phyloP scores from a whole-genome alignment of 1,140 invertebrate species.

The Cylas formicarius region DNA sequence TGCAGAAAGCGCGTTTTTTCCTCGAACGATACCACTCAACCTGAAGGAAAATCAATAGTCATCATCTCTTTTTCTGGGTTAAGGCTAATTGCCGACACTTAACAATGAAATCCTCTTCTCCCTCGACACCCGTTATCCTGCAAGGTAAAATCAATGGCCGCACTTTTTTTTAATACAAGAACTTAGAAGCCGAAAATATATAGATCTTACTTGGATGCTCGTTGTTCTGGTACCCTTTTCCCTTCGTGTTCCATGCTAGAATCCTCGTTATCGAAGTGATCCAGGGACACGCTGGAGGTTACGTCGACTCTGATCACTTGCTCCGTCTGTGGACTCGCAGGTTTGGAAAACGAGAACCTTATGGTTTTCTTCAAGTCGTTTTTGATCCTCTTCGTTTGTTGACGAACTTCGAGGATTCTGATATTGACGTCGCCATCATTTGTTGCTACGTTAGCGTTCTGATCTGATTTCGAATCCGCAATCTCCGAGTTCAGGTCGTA shows the following conservation, averaged over 20 bases:
- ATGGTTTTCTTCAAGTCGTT: slow-evolving; percentile 32
- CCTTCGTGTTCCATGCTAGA: not conserved
- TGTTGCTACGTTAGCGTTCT: too few species aligned
- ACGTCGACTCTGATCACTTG: slow-evolving; percentile 40
- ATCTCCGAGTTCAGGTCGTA: not conserved
- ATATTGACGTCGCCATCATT: too few species aligned
- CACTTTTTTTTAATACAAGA: not conserved
- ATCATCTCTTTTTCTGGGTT: slow-evolving; percentile 14
- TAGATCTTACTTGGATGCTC: not conserved
- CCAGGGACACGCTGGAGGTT: slow-evolving; percentile 32
- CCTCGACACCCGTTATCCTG: not conserved
- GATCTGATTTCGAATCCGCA: slow-evolving; percentile 2
- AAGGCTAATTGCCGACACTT: slow-evolving; percentile 25
- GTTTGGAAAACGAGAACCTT: slow-evolving; percentile 33
- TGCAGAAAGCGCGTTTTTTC: too few species aligned
- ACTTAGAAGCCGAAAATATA: not conserved
- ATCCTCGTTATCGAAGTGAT: slow-evolving; percentile 2
- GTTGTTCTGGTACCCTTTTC: not conserved
- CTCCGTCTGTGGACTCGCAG: slow-evolving; percentile 36
- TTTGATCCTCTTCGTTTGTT: slow-evolving; percentile 7
- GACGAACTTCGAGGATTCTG: too few species aligned
- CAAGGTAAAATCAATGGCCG: not conserved
- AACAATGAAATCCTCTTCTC: slow-evolving; percentile 26
- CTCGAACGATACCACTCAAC: too few species aligned
- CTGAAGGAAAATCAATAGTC: too few species aligned